Evolutionary conservation across 1,140 invertebrate genomes (phyloP).

Genomic region (Diprion similis): DNA sequence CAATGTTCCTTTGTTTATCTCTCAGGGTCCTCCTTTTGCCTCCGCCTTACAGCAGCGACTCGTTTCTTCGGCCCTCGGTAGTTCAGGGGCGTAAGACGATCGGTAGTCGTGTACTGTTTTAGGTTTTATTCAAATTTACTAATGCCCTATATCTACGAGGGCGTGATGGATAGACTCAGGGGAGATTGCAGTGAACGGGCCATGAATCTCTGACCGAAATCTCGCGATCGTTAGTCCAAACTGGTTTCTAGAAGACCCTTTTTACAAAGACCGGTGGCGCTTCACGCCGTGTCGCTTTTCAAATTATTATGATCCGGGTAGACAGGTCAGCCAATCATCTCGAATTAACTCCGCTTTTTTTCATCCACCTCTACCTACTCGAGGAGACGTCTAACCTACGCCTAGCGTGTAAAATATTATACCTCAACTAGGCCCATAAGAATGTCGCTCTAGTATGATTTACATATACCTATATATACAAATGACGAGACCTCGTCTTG

Average conservation of each 20-base stretch:
- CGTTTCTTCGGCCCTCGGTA: too few species aligned
- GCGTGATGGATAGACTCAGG: too few species aligned
- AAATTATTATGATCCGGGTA: slow-evolving; percentile 5
- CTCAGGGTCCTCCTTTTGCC: background rate
- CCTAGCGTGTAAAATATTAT: too few species aligned
- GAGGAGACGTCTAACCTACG: too few species aligned
- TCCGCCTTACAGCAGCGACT: background rate
- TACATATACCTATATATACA: too few species aligned
- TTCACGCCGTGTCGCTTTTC: background rate
- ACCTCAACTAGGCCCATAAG: too few species aligned
- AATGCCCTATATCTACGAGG: too few species aligned
- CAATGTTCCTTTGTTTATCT: slow-evolving; percentile 3
- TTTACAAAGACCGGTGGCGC: background rate
- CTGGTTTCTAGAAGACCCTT: background rate
- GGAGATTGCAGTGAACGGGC: background rate
- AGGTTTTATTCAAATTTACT: background rate
- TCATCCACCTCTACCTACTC: too few species aligned
- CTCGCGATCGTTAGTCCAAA: background rate
- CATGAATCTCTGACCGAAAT: background rate
- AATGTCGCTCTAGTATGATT: too few species aligned
- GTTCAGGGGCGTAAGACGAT: background rate
- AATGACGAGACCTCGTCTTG: too few species aligned
- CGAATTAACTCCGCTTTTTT: background rate
- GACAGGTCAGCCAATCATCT: background rate
- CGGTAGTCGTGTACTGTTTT: background rate